These are phyloP conservation scores for Haplochromis vanheusdeni DNA, from an alignment of 2,113 vertebrate genomes.

Conservation along the genomic window DNA sequence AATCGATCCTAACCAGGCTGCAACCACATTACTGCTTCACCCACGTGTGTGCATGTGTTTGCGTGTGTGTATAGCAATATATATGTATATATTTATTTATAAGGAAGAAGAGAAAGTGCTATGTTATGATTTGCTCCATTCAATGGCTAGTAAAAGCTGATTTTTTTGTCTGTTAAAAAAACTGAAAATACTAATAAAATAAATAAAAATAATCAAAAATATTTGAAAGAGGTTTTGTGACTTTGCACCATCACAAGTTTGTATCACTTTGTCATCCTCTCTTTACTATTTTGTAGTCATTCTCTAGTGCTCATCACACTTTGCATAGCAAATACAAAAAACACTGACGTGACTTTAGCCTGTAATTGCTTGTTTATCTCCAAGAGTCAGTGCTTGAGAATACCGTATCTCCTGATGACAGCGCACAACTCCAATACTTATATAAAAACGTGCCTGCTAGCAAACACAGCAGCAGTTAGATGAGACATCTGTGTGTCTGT, in stretches of 20 bases:
- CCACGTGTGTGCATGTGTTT: not conserved
- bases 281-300: not conserved
- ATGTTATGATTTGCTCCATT: not conserved
- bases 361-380: not conserved
- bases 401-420: not conserved
- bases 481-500: not conserved
- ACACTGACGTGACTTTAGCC: not conserved
- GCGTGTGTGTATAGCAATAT: not conserved
- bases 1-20: constrained; percentile 52
- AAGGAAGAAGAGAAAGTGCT: not conserved
- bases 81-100: not conserved
- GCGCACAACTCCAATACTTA: not conserved
- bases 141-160: not conserved
- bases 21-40: constrained; percentile 34
- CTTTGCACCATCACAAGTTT: not conserved
- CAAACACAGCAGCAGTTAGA: not conserved
- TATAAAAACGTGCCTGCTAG: not conserved
- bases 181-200: not conserved
- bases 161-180: not conserved
- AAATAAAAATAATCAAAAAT: fast-evolving
- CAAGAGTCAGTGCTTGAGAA: not conserved
- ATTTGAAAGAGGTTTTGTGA: not conserved
- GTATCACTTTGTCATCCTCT: not conserved
- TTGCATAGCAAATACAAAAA: not conserved
- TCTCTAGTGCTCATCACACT: not conserved